A percentile compares a stretch with the other conserved stretches of the same genome.
phyloP scores from a whole-genome alignment of 2,888 invertebrate species.

The Tiphia femorata region DNA sequence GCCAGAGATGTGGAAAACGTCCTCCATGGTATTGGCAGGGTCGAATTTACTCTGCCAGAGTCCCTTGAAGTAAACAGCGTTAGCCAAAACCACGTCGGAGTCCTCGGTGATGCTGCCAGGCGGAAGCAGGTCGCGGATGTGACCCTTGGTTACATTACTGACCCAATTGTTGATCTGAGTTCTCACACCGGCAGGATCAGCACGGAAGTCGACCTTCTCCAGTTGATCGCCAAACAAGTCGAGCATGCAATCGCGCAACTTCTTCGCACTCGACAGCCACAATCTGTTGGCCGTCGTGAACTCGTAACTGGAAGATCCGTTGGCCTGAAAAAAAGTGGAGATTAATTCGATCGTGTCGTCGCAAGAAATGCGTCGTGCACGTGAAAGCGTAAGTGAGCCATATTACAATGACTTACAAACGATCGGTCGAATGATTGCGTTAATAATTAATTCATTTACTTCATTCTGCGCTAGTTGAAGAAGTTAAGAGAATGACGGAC shows the following conservation, averaged over 20 bases:
- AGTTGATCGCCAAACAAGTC: constrained; percentile 77
- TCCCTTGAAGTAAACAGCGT: constrained; percentile 93
- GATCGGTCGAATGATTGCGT: no score
- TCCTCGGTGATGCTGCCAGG: constrained; percentile 73
- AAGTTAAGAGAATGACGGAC: no score
- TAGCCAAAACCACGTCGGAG: constrained; percentile 84
- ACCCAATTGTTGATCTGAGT: constrained; percentile 84
- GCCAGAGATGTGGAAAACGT: constrained; percentile 81
- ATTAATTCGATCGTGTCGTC: no score
- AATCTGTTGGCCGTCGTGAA: constrained; percentile 84
- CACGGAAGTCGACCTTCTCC: constrained; percentile 75
- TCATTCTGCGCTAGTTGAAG: no score
- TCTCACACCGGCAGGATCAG: constrained; percentile 74
- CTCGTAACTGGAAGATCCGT: constrained; percentile 76
- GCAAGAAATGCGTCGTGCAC: no score
- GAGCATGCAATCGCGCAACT: constrained; percentile 77
- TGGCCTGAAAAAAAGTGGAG: constrained; percentile 52
- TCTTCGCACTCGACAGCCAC: constrained; percentile 75
- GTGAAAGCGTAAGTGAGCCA: no score
- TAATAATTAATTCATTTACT: no score
- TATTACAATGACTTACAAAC: no score
- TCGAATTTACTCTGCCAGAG: constrained; percentile 87
- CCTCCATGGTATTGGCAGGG: constrained; percentile 77
- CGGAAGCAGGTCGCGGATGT: constrained; percentile 82
- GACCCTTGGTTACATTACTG: constrained; percentile 78